Evolutionary conservation across 2,797 vertebrate genomes (phyloP).

Genomic region (Galago senegalensis): DNA sequence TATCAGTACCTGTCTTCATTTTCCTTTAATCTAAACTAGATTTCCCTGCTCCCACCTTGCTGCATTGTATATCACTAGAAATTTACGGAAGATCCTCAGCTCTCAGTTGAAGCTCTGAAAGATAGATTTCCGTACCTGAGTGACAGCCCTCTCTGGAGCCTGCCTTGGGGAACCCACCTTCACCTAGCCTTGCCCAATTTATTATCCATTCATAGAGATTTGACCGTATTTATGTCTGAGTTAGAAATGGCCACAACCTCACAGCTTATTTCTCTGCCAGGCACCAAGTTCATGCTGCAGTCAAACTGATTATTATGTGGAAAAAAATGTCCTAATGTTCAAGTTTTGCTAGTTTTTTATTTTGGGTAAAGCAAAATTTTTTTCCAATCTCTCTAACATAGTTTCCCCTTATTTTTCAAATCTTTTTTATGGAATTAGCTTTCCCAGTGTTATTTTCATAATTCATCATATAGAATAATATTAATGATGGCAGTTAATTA

Average conservation of each 20-base stretch:
- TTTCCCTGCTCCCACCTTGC: neutral
- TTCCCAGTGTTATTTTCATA: neutral
- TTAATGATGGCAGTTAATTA: neutral
- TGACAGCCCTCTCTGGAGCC: neutral
- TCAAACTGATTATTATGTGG: neutral
- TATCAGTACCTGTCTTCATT: neutral
- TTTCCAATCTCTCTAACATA: constrained; percentile 20
- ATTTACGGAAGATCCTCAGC: neutral
- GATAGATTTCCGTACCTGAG: neutral
- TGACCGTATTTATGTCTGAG: neutral
- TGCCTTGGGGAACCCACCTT: neutral
- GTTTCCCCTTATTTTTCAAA: neutral
- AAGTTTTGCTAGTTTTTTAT: neutral
- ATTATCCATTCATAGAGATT: neutral
- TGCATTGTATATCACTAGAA: neutral
- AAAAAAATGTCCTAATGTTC: neutral
- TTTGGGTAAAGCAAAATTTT: neutral
- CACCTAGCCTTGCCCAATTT: neutral
- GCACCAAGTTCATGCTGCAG: neutral
- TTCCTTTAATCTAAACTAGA: neutral
- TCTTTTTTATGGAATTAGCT: neutral
- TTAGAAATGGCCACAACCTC: neutral
- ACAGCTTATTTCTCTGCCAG: neutral
- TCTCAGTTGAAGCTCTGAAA: neutral
- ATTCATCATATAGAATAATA: neutral